Percentiles rank a stretch among this genome's conserved stretches.
phyloP scores from a whole-genome alignment of 2,113 vertebrate species.

The Sinocyclocheilus anshuiensis region DNA sequence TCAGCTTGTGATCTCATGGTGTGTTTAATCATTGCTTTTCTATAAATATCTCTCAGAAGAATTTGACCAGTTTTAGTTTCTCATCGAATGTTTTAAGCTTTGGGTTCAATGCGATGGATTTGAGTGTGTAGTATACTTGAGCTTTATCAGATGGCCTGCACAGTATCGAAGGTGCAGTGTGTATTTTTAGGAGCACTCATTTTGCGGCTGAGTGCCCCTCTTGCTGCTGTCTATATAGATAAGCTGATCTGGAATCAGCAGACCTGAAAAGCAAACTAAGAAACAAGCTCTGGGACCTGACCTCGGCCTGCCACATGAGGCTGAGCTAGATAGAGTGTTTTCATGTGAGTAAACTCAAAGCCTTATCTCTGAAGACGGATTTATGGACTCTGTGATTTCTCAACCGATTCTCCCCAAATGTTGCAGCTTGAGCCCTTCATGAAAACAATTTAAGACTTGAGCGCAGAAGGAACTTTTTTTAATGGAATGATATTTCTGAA shows the following conservation, averaged over 20 bases:
- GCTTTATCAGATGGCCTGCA: constrained; percentile 63
- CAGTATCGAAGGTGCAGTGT: constrained; percentile 61
- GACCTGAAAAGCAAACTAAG: constrained; percentile 68
- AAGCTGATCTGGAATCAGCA: constrained; percentile 68
- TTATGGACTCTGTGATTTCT: constrained; percentile 48
- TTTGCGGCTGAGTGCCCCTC: constrained; percentile 65
- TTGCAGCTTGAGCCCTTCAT: constrained; percentile 22
- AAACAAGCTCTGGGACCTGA: constrained; percentile 61
- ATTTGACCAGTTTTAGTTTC: constrained; percentile 27
- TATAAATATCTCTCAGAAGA: not conserved
- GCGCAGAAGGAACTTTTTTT: not conserved
- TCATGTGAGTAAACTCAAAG: constrained; percentile 54
- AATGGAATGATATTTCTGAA: constrained; percentile 17
- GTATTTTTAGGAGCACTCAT: constrained; percentile 67
- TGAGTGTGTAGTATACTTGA: constrained; percentile 56
- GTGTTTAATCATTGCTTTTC: constrained; percentile 20
- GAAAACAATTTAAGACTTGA: constrained; percentile 20
- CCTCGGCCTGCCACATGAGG: constrained; percentile 57
- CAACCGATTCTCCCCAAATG: constrained; percentile 27
- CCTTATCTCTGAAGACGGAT: constrained; percentile 49
- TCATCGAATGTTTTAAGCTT: constrained; percentile 21
- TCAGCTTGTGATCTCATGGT: not conserved
- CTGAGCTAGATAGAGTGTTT: constrained; percentile 53
- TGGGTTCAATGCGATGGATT: constrained; percentile 25
- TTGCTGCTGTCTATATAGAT: constrained; percentile 62